These are phyloP conservation scores for Ischnura elegans DNA, from an alignment of 2,888 invertebrate genomes.

Conservation along the genomic window DNA sequence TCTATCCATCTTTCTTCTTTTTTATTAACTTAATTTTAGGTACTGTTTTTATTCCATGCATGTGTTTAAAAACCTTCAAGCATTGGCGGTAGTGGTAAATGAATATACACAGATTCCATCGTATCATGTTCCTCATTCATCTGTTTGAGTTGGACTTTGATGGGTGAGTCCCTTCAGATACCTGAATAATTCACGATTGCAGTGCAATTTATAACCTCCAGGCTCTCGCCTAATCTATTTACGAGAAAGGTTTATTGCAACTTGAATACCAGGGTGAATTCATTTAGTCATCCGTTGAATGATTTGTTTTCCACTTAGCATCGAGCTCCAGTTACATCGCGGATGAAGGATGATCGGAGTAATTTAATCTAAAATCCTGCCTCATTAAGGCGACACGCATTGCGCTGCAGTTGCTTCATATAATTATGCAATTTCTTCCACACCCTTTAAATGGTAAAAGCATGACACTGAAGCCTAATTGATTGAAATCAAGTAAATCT, in stretches of 20 bases:
- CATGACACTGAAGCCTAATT: no score
- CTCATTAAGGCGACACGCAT: background rate
- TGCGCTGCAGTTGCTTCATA: background rate
- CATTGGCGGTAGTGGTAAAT: no score
- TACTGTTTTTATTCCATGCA: background rate
- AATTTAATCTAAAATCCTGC: background rate
- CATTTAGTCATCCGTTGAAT: background rate
- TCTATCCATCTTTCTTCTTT: no score
- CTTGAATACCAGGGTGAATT: background rate
- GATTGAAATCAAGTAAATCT: no score
- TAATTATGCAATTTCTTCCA: no score
- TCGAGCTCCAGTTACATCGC: background rate
- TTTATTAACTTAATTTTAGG: background rate
- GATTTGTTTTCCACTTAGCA: background rate
- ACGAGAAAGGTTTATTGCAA: background rate
- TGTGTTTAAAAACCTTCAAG: no score
- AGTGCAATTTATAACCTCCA: background rate
- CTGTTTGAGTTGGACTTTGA: background rate
- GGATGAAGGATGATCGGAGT: background rate
- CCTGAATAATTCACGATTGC: background rate
- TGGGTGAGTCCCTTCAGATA: background rate
- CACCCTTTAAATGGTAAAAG: no score
- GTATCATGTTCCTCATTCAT: background rate
- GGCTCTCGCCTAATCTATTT: background rate
- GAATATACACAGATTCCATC: background rate